Evolutionary conservation across 2,113 vertebrate genomes (phyloP), one percentile per base, ranked within the genome.

Genomic region (Monopterus albus): DNA sequence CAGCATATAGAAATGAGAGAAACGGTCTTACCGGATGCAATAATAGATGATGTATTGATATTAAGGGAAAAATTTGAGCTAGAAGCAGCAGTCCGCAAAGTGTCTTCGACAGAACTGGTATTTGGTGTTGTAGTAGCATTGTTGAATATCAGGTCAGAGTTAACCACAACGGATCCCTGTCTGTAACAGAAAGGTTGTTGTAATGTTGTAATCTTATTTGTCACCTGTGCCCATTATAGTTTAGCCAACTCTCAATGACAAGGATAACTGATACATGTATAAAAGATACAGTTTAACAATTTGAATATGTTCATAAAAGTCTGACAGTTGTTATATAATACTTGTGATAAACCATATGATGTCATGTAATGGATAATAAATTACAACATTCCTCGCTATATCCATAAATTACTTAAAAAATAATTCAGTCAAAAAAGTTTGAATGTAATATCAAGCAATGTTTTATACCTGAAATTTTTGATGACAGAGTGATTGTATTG

Each of bases 81-180:
- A 9, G 0, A 1, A n/a, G 4, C n/a, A 43, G 76, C 76, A 5
- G 20, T 15, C 23, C 7, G 7, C 35, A 79, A 36, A 25, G 69
- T 68, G 3, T 21, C 8, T 13, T 11, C 21, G 1, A 10, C 62
- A 11, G 69, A 29, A 26, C 10, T 56, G 36, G 6, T 14, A 21
- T 63, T 58, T 57, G 59, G 52, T 18, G 59, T 14, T 43, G 18
- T 15, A 0, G 3, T 17, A 8, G 3, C 29, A 15, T 43, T 0
- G n/a, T n/a, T 79, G 50, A 79, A 79, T 29, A 51, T 18, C 49
- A 79, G 43, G 23, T 10, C 43, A 15, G 50, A 20, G 35, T 79
- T 49, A 13, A 61, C 76, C 36, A 56, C 36, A 36, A 79, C 13
- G 6, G 76, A 79, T 18, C 76, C 76, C 0, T 14, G 0, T 0